Evolutionary conservation across 92 coral and sea anemone species (phyloP), one percentile per base, ranked within the genome.

Genomic region (Nematostella vectensis): DNA sequence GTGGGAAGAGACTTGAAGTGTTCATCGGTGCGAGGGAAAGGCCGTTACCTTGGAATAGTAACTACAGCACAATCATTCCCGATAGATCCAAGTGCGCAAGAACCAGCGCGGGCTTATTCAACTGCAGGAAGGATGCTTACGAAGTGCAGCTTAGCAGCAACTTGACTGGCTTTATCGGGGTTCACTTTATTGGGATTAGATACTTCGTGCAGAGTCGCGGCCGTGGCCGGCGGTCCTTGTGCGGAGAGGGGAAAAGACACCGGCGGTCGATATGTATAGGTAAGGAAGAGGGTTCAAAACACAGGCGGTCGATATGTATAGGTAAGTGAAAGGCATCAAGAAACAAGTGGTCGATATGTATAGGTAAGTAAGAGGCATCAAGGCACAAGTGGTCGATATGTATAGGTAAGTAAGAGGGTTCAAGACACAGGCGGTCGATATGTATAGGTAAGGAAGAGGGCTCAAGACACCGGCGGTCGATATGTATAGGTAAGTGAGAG

Each of bases 241-340:
- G 51, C 18, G 51, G 51, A 6, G 51, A 45, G 51, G 71, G 71
- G 24, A 53, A 62, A 25, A 36, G 71, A 20, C 55, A 54, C 39
- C 53, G 54, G 40, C 31, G 71, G 19, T 52, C 66, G 31, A 33
- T 33, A 33, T 33, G 40, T 15, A 33, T 33, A 3, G 60, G 76
- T 17, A 80, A 76, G 27, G 77, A 82, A 42, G 75, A 74, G 27
- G 80, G 80, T 11, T 84, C 85, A 16, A 79, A n/a, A n/a, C n/a
- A n/a, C n/a, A n/a, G n/a, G n/a, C n/a, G n/a, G n/a, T n/a, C n/a
- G n/a, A n/a, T n/a, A n/a, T n/a, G n/a, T n/a, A n/a, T n/a, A n/a
- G n/a, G n/a, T n/a, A n/a, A n/a, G n/a, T n/a, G n/a, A n/a, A n/a
- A n/a, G n/a, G n/a, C n/a, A n/a, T n/a, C n/a, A n/a, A n/a, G n/a